These are phyloP conservation scores for Sarcophaga caerulescens DNA, from an alignment of 2,888 invertebrate genomes.

Conservation along the genomic window DNA sequence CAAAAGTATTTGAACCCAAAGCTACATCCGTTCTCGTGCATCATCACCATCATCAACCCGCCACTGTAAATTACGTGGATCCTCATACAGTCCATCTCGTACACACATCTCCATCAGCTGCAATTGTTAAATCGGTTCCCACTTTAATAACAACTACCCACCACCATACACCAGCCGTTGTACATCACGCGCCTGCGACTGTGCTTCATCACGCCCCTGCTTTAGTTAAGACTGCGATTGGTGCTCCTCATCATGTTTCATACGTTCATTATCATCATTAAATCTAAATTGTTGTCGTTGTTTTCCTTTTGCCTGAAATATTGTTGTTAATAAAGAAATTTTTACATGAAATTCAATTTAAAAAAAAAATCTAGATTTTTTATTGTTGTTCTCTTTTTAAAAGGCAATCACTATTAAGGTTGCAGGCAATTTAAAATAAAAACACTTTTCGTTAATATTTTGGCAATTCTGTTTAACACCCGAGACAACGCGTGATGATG, in stretches of 20 bases:
- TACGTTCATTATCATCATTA: slow-evolving; percentile 73
- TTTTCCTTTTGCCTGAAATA: slow-evolving; percentile 3
- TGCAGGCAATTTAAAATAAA: background rate
- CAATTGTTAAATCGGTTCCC: slow-evolving; percentile 68
- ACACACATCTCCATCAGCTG: slow-evolving; percentile 67
- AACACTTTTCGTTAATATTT: slow-evolving; percentile 18
- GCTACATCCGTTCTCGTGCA: slow-evolving; percentile 73
- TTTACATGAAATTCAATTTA: background rate
- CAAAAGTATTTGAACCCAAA: slow-evolving; percentile 34
- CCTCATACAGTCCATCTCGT: slow-evolving; percentile 68
- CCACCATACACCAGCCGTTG: slow-evolving; percentile 69
- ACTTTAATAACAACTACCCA: slow-evolving; percentile 69
- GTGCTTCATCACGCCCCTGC: slow-evolving; percentile 70
- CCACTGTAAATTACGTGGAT: slow-evolving; percentile 66
- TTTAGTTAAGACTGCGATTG: slow-evolving; percentile 71
- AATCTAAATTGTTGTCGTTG: slow-evolving; percentile 16
- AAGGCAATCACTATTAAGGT: no score
- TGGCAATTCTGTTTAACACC: slow-evolving; percentile 20
- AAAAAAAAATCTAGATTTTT: background rate
- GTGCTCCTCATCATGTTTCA: slow-evolving; percentile 73
- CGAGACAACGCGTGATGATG: background rate
- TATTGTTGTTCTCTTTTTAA: background rate
- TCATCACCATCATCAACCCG: slow-evolving; percentile 73
- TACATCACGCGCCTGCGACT: slow-evolving; percentile 47
- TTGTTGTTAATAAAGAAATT: slow-evolving; percentile 48